A percentile compares a stretch with the other conserved stretches of the same genome.
These are phyloP conservation scores for Oncorhynchus clarkii DNA, from an alignment of 2,113 vertebrate genomes.

Conservation along the genomic window DNA sequence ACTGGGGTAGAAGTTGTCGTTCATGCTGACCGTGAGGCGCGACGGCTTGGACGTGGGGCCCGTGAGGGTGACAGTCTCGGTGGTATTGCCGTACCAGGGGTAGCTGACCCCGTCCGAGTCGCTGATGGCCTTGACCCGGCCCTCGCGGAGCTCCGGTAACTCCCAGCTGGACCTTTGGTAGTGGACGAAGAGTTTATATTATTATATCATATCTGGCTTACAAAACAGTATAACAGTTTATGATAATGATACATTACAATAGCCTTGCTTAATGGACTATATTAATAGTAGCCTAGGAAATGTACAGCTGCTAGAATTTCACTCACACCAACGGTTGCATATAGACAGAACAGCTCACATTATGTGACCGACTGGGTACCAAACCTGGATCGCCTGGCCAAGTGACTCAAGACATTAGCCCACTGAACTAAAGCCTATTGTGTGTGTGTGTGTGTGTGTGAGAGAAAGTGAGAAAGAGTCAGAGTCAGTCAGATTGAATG, in stretches of 20 bases:
- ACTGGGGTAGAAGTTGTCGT: slow-evolving; percentile 98
- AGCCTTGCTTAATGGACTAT: not conserved
- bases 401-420: too few relatives aligned
- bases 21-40: slow-evolving; percentile 96
- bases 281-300: too few relatives aligned
- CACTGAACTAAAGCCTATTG: not conserved
- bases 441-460: not conserved
- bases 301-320: too few relatives aligned
- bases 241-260: not conserved
- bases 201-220: not conserved
- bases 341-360: too few relatives aligned
- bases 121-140: slow-evolving; percentile 93
- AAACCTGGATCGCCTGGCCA: too few relatives aligned
- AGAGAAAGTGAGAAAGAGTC: not conserved
- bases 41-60: slow-evolving; percentile 93
- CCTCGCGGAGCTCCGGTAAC: slow-evolving; percentile 91
- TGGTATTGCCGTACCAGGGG: slow-evolving; percentile 98
- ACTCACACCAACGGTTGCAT: too few relatives aligned
- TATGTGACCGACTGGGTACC: too few relatives aligned
- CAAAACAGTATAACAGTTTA: not conserved
- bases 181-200: slow-evolving; percentile 30
- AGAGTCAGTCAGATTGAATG: slow-evolving; percentile 1
- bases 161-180: slow-evolving; percentile 94
- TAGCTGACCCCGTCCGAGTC: slow-evolving; percentile 98
- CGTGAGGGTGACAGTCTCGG: slow-evolving; percentile 91